These are phyloP conservation scores for Mizuhopecten yessoensis DNA, from an alignment of 1,140 invertebrate genomes.

Conservation along the genomic window DNA sequence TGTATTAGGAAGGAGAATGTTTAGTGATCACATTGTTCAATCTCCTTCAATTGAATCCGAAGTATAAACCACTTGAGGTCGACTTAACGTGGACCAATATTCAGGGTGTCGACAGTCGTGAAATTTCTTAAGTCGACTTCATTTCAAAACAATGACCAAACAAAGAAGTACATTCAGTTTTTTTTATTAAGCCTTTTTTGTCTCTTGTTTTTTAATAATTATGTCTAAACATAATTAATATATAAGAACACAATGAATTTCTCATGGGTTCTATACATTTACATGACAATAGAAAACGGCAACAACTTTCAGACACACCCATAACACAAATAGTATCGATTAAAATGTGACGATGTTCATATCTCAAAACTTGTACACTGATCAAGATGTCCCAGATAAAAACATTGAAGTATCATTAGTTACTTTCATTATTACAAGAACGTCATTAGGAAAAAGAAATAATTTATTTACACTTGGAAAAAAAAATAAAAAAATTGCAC, in stretches of 20 bases:
- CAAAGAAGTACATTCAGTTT: background rate
- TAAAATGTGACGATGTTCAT: constrained; percentile 1
- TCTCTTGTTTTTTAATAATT: background rate
- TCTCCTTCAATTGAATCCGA: no score
- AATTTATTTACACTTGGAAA: no score
- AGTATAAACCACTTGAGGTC: no score
- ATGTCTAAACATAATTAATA: constrained; percentile 40
- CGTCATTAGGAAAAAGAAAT: no score
- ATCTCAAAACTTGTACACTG: background rate
- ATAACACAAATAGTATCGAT: constrained; percentile 31
- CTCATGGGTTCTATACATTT: constrained; percentile 32
- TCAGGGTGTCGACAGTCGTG: no score
- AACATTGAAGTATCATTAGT: no score
- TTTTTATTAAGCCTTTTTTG: constrained; percentile 29
- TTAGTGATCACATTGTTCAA: no score
- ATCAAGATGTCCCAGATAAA: background rate
- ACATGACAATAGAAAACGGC: constrained; percentile 36
- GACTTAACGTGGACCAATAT: no score
- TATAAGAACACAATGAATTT: constrained; percentile 40
- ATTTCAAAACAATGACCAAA: background rate
- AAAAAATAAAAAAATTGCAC: no score
- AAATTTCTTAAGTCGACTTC: no score
- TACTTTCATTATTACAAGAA: no score
- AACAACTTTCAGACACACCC: constrained; percentile 32
- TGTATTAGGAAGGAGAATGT: no score